These are phyloP conservation scores for Aphelinus atriplicis DNA, from an alignment of 1,140 invertebrate species.

Conservation along the genomic window DNA sequence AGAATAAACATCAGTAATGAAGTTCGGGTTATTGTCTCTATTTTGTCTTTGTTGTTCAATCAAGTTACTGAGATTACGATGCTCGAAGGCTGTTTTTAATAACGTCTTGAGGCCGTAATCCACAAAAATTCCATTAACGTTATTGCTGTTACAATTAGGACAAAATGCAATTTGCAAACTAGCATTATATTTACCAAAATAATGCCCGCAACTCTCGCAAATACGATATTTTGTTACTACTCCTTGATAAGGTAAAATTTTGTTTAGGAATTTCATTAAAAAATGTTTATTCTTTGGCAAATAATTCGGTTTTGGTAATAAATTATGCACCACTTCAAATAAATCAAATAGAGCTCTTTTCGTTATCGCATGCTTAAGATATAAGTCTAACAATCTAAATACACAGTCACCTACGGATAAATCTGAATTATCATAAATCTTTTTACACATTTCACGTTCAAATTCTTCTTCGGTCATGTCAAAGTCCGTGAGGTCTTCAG, in stretches of 20 bases:
- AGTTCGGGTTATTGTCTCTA: slow-evolving; percentile 8
- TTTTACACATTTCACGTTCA: neutral
- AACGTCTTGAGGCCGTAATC: slow-evolving; percentile 36
- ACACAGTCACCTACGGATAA: neutral
- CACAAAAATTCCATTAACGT: slow-evolving; percentile 28
- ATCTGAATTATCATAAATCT: neutral
- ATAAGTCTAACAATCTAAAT: slow-evolving; percentile 18
- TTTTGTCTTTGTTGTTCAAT: slow-evolving; percentile 27
- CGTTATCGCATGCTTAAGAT: slow-evolving; percentile 29
- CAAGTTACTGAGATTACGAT: slow-evolving; percentile 15
- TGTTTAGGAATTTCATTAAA: slow-evolving; percentile 33
- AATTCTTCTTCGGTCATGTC: neutral
- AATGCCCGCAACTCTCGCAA: slow-evolving; percentile 39
- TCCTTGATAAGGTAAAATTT: slow-evolving; percentile 8
- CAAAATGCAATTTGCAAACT: slow-evolving; percentile 1
- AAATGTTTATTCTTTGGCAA: slow-evolving; percentile 34
- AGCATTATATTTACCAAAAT: slow-evolving; percentile 26
- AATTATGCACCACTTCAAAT: slow-evolving; percentile 8
- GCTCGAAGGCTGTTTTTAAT: slow-evolving; percentile 39
- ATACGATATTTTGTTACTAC: slow-evolving; percentile 36
- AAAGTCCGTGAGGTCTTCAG: neutral
- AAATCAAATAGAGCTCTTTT: slow-evolving; percentile 31
- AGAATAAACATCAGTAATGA: slow-evolving; percentile 34
- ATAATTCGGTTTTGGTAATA: slow-evolving; percentile 35
- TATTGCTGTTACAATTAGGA: slow-evolving; percentile 28